These are phyloP conservation scores for Cercopithecus diana DNA, from an alignment of 2,797 vertebrate genomes.

Conservation along the genomic window DNA sequence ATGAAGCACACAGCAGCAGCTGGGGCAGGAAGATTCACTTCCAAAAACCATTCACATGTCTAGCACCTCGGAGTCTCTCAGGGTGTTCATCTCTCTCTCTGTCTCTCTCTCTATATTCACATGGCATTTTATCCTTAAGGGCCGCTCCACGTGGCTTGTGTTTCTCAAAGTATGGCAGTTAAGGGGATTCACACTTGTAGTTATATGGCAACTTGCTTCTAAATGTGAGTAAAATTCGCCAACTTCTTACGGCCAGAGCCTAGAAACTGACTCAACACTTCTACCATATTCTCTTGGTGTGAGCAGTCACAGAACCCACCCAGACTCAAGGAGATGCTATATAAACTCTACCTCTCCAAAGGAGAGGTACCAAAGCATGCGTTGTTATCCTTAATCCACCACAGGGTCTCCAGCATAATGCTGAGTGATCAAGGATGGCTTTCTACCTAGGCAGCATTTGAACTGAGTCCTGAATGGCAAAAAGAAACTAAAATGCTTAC, in stretches of 20 bases:
- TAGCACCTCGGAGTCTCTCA: not conserved
- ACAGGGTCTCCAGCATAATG: not conserved
- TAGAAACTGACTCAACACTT: not conserved
- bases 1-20: not conserved
- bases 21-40: not conserved
- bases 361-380: rapidly evolving
- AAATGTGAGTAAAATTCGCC: not conserved
- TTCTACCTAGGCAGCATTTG: not conserved
- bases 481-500: not conserved
- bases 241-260: not conserved
- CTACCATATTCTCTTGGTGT: not conserved
- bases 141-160: not conserved
- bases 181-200: not conserved
- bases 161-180: not conserved
- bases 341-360: not conserved
- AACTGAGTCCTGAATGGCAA: constrained; percentile 3
- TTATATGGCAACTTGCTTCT: not conserved
- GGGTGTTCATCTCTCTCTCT: too few species aligned
- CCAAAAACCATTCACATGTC: not conserved
- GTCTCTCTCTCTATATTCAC: not conserved
- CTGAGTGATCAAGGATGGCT: not conserved
- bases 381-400: not conserved
- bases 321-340: not conserved
- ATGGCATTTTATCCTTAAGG: not conserved
- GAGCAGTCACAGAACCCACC: not conserved